A percentile compares a stretch with the other conserved stretches of the same genome.
Conservation (phyloP, 2,888 invertebrate species). For the Rotaria macrura region DNA sequence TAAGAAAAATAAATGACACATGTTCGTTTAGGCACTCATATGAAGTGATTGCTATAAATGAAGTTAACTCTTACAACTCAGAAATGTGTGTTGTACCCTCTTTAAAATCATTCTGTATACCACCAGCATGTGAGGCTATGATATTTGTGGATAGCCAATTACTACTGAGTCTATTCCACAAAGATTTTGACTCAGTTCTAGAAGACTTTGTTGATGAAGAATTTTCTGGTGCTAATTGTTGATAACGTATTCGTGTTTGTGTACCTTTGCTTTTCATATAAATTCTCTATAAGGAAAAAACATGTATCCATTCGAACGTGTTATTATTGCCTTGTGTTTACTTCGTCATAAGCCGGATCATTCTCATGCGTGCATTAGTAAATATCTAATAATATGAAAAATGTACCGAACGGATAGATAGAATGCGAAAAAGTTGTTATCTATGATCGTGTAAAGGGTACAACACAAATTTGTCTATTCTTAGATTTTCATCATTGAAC, state of each 20-base stretch:
- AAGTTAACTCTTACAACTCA: slow-evolving; percentile 19
- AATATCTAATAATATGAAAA: background rate
- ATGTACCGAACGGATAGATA: slow-evolving; percentile 17
- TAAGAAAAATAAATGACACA: too few relatives aligned
- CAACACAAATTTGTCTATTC: background rate
- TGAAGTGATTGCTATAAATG: too few relatives aligned
- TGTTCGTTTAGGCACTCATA: too few relatives aligned
- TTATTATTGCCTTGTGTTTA: background rate
- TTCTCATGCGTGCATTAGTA: background rate
- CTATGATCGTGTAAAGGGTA: background rate
- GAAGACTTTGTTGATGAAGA: background rate
- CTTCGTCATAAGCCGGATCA: background rate
- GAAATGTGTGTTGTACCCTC: slow-evolving; percentile 28
- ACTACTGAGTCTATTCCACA: background rate
- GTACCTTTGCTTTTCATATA: background rate
- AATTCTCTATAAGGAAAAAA: slow-evolving; percentile 11
- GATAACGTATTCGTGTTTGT: background rate
- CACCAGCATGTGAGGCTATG: slow-evolving; percentile 15
- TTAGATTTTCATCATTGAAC: too few relatives aligned
- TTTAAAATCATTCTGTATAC: slow-evolving; percentile 28
- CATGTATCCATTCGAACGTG: background rate
- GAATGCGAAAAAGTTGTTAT: background rate
- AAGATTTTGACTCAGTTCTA: background rate
- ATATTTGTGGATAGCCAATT: background rate
- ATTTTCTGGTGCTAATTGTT: background rate